A percentile compares a stretch with the other conserved stretches of the same genome.
Evolutionary conservation across 1,140 invertebrate genomes (phyloP).

Genomic region (Aleiodes sp.): DNA sequence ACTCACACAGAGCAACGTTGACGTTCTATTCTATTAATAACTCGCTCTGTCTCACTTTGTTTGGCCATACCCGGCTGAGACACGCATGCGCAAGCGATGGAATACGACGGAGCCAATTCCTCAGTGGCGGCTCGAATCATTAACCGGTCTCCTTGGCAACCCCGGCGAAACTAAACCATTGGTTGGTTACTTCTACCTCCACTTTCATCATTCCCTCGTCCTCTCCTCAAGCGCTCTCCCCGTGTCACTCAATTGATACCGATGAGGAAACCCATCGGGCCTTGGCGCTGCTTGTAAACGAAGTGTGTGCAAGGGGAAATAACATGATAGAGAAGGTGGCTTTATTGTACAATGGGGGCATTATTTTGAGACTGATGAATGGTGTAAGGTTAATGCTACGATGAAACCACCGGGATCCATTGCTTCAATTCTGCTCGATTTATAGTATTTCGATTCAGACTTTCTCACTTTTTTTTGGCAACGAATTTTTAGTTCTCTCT

Average conservation of each 20-base stretch:
- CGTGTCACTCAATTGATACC: neutral
- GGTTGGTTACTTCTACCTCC: constrained; percentile 49
- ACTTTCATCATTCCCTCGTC: constrained; percentile 3
- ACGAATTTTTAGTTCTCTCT: neutral
- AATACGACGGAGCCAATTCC: constrained; percentile 54
- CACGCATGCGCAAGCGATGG: constrained; percentile 27
- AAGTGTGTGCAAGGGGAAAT: neutral
- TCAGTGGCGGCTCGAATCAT: constrained; percentile 64
- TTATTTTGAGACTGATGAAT: neutral
- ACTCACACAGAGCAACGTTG: neutral
- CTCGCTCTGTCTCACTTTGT: constrained; percentile 27
- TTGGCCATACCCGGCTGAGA: neutral
- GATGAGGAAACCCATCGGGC: too few relatives aligned
- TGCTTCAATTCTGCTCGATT: too few relatives aligned
- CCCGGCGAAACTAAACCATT: constrained; percentile 55
- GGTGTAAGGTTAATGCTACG: too few relatives aligned
- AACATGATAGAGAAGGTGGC: neutral
- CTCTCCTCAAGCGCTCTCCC: neutral
- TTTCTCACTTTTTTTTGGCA: neutral
- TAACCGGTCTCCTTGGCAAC: constrained; percentile 66
- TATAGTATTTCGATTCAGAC: neutral
- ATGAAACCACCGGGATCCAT: neutral
- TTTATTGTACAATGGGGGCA: neutral
- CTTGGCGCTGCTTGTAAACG: neutral
- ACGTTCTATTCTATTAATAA: constrained; percentile 35